Conservation (phyloP, 2,888 invertebrate genomes). For the Plemyria rubiginata region DNA sequence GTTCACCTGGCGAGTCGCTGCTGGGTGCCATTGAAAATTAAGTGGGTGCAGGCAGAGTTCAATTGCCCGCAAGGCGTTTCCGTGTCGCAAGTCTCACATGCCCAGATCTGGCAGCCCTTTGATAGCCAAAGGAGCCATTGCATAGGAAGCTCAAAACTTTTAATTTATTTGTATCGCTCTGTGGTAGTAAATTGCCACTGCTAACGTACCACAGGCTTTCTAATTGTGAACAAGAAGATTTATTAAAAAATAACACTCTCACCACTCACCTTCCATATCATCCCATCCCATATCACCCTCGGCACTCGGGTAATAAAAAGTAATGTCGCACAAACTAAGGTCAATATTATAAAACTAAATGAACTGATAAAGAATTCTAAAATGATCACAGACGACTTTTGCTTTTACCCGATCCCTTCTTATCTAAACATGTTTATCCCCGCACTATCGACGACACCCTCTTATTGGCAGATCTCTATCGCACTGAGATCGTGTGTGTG, state of each 20-base stretch:
- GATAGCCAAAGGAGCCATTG: constrained; percentile 19
- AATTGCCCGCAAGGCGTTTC: constrained; percentile 63
- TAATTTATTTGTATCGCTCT: constrained; percentile 20
- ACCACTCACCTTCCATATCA: no score
- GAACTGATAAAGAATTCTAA: no score
- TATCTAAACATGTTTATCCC: constrained; percentile 48
- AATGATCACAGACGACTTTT: constrained; percentile 35
- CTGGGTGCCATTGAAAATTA: constrained; percentile 70
- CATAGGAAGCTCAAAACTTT: constrained; percentile 15
- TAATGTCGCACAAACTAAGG: no score
- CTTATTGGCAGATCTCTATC: constrained; percentile 68
- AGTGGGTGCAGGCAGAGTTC: constrained; percentile 69
- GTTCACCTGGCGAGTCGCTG: constrained; percentile 71
- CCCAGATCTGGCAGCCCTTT: constrained; percentile 27
- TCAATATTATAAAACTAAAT: no score
- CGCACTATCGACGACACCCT: constrained; percentile 47
- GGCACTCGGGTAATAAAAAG: no score
- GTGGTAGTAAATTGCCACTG: neutral
- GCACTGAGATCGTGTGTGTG: constrained; percentile 42
- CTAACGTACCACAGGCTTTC: constrained; percentile 12
- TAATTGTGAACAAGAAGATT: no score
- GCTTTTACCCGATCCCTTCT: constrained; percentile 40
- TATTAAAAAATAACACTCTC: no score
- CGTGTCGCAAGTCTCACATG: constrained; percentile 45
- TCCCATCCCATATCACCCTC: no score